Evolutionary conservation across 2,797 vertebrate genomes (phyloP), one percentile per base, ranked within the genome.

Genomic region (Anabacerthia variegaticeps): DNA sequence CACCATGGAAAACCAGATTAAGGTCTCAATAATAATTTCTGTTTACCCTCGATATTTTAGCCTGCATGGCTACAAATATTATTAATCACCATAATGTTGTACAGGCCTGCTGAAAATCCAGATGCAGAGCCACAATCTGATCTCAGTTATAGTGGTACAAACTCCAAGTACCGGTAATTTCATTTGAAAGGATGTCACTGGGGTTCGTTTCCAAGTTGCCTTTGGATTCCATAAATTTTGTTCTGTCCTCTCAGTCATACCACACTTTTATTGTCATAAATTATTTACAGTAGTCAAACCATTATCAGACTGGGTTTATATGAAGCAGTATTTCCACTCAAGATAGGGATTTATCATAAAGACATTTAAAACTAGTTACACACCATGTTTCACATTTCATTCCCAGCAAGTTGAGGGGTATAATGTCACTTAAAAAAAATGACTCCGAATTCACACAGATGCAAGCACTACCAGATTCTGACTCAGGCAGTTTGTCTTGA

Each of bases 81-180:
- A 90, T 95, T 94, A 96, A 96, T 94, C 88, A 92, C 41, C 58
- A 49, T 93, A 96, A 96, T 67, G 52, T 43, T 88, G 63, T 23
- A 88, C 92, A 95, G 91, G 77, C 94, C 95, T 71, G 51, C 52
- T 92, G 76, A 69, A 95, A 88, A 92, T 61, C 87, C 95, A 96
- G 95, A 96, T 73, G 80, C 77, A 93, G 79, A 90, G 79, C 32
- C 85, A 73, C 95, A 95, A 63, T 95, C 91, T 95, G 73, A 93
- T 96, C 91, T 93, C 79, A 56, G 82, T 86, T 81, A 27, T 4
- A 86, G 15, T 88, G 82, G 66, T 73, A 76, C 48, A 86, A 92
- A 92, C 43, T 69, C 76, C 86, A 88, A 93, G 85, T 16, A 88
- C 80, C 23, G 12, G 87, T 96, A 96, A 97, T 96, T 93, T 88